Evolutionary conservation across 2,113 vertebrate species (phyloP).

Genomic region (Chaetops frenatus): DNA sequence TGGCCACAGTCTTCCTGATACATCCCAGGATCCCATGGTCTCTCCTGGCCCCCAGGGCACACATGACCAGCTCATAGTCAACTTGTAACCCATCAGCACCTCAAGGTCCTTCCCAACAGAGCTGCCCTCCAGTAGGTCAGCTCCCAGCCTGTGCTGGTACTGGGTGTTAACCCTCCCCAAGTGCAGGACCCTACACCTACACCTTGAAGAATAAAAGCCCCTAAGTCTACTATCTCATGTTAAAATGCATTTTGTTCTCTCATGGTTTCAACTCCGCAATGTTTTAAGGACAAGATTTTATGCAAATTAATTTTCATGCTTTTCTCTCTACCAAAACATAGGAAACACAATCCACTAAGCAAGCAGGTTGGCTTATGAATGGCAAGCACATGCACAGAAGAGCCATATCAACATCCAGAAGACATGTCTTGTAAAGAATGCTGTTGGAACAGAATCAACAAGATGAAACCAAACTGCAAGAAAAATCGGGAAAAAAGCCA

Average conservation of each 20-base stretch:
- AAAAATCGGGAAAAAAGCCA: neutral
- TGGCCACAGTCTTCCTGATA: neutral
- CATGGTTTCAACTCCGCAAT: neutral
- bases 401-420: neutral
- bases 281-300: neutral
- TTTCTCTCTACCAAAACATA: neutral
- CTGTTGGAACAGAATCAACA: neutral
- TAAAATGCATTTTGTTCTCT: neutral
- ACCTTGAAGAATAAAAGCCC: neutral
- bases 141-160: neutral
- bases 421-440: neutral
- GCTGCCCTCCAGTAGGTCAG: neutral
- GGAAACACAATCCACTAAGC: neutral
- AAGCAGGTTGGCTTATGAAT: neutral
- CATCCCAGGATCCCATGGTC: neutral
- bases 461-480: neutral
- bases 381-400: neutral
- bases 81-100: neutral
- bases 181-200: neutral
- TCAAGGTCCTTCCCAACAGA: neutral
- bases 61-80: neutral
- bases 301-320: neutral
- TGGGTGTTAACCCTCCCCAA: fast-evolving
- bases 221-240: neutral
- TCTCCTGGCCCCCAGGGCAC: neutral